phyloP scores from a whole-genome alignment of 2,797 vertebrate species.

The Sarcophilus harrisii region DNA sequence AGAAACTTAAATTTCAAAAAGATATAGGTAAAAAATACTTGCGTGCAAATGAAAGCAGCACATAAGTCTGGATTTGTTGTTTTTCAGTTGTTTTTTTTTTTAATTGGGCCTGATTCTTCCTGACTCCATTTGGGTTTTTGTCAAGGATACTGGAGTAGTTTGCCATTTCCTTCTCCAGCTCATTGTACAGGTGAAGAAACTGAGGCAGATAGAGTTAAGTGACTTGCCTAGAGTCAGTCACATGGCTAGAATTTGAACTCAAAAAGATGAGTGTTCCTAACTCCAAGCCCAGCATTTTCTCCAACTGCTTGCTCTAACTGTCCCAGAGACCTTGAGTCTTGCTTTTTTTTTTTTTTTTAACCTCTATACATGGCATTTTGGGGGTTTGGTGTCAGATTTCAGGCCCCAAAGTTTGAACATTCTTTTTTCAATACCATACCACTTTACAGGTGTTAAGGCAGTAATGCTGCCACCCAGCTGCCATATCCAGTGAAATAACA shows the following conservation, averaged over 20 bases:
- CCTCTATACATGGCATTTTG: not conserved
- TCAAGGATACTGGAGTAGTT: not conserved
- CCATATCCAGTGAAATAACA: not conserved
- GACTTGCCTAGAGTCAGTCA: not conserved
- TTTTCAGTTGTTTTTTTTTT: not conserved
- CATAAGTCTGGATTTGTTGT: not conserved
- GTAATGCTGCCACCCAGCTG: accelerated
- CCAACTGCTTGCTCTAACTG: not conserved
- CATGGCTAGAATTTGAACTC: not conserved
- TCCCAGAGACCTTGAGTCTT: not conserved
- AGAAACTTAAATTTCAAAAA: no score
- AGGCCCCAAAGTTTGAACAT: not conserved
- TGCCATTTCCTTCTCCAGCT: not conserved
- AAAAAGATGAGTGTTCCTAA: no score
- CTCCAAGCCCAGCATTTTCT: not conserved
- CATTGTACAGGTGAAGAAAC: not conserved
- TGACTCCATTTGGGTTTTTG: not conserved
- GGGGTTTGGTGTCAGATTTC: not conserved
- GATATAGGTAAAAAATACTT: not conserved
- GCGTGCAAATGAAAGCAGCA: not conserved
- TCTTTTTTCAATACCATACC: not conserved
- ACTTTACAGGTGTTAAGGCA: not conserved
- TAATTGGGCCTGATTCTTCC: not conserved
- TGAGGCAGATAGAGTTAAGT: not conserved
- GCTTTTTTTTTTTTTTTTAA: not conserved